Conservation (phyloP, 2,113 vertebrate genomes). For the Arothron firmamentum region DNA sequence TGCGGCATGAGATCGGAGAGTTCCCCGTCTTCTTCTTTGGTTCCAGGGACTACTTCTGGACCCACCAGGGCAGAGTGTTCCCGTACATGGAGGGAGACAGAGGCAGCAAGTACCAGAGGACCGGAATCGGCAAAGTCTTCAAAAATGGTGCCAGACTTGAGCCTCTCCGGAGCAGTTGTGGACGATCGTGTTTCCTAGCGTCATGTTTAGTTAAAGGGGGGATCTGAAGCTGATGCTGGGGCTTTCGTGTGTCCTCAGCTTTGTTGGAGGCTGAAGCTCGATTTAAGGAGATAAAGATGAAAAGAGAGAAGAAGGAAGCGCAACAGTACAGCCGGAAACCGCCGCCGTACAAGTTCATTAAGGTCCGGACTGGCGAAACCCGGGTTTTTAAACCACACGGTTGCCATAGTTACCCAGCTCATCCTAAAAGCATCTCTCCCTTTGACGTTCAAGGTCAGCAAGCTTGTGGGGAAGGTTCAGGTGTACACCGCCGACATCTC, state of each 20-base stretch:
- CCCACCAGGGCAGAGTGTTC: slow-evolving; percentile 95
- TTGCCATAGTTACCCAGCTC: too few relatives aligned
- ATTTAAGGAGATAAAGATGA: slow-evolving; percentile 88
- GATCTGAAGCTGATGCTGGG: too few relatives aligned
- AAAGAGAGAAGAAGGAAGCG: slow-evolving; percentile 89
- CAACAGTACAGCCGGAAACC: slow-evolving; percentile 93
- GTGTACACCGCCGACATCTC: slow-evolving; percentile 92
- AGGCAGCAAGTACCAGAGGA: slow-evolving; percentile 89
- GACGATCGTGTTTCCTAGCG: too few relatives aligned
- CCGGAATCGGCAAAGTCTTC: slow-evolving; percentile 93
- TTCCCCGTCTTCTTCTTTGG: slow-evolving; percentile 99
- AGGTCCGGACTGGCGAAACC: slow-evolving; percentile 72
- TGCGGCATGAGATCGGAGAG: slow-evolving; percentile 95
- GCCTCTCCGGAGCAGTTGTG: not conserved
- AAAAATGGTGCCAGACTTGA: slow-evolving; percentile 80
- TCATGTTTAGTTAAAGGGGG: too few relatives aligned
- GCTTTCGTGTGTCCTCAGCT: slow-evolving; percentile 67
- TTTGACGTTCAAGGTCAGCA: slow-evolving; percentile 82
- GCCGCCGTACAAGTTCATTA: slow-evolving; percentile 94
- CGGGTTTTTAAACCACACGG: not conserved
- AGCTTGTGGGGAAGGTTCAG: slow-evolving; percentile 89
- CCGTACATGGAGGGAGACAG: slow-evolving; percentile 98
- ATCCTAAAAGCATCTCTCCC: too few relatives aligned
- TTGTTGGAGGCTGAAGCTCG: slow-evolving; percentile 89
- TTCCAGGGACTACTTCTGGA: slow-evolving; percentile 99